phyloP scores from a whole-genome alignment of 2,113 vertebrate genomes.

The Lagopus muta region DNA sequence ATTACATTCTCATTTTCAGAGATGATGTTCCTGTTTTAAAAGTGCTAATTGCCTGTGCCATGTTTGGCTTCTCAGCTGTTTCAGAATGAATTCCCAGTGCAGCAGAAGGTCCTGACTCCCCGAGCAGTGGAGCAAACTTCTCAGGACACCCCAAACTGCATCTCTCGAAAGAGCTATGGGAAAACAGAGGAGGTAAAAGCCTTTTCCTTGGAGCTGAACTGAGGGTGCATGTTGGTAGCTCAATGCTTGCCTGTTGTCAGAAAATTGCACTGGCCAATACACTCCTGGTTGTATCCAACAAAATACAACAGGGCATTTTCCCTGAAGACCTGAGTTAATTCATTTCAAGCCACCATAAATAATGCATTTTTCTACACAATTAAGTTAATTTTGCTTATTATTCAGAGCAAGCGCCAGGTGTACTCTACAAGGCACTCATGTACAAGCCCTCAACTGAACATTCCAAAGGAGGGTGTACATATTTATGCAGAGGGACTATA shows the following conservation, averaged over 20 bases:
- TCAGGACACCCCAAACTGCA: background rate
- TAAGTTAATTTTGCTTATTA: constrained; percentile 37
- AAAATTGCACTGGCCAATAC: background rate
- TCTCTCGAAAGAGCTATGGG: accelerated
- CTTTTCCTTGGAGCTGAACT: background rate
- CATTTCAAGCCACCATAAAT: background rate
- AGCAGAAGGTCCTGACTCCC: background rate
- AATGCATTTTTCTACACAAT: background rate
- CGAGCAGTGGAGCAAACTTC: background rate
- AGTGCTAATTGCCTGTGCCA: background rate
- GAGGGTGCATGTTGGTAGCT: background rate
- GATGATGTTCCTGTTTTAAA: background rate
- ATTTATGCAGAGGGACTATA: background rate
- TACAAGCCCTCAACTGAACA: background rate
- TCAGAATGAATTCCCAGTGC: background rate
- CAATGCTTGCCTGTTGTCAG: background rate
- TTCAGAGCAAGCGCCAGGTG: background rate
- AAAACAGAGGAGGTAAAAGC: background rate
- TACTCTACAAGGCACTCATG: background rate
- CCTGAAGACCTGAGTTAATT: background rate
- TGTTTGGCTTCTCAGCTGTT: background rate
- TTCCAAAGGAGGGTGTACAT: background rate
- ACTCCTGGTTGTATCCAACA: background rate
- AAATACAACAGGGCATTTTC: background rate
- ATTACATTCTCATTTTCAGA: background rate